Evolutionary conservation across 2,113 vertebrate species (phyloP).

Genomic region (Petroica traversi): DNA sequence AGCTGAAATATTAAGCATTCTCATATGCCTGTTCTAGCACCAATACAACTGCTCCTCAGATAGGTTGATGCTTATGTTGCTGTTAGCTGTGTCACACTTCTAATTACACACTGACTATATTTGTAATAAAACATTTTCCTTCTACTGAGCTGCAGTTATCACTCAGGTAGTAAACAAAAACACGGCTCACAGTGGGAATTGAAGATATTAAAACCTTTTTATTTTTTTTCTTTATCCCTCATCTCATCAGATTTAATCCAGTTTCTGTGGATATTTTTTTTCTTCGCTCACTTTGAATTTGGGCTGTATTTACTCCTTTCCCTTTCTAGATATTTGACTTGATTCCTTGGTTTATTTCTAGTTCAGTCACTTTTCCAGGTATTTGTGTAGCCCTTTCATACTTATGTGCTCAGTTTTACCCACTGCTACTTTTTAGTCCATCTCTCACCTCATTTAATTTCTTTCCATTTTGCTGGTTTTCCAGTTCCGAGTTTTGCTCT

Average conservation of each 20-base stretch:
- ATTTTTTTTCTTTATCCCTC: background rate
- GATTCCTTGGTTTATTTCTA: background rate
- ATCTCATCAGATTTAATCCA: background rate
- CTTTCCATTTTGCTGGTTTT: background rate
- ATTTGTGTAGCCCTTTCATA: background rate
- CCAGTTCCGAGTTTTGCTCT: background rate
- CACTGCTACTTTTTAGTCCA: background rate
- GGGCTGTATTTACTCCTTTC: background rate
- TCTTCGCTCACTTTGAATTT: background rate
- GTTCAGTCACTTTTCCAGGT: background rate
- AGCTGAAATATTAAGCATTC: background rate
- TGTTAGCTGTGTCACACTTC: background rate
- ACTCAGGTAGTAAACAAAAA: background rate
- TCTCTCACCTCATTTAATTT: background rate
- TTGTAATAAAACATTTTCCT: background rate
- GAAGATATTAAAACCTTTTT: background rate
- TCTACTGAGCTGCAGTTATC: background rate
- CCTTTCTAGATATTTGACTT: background rate
- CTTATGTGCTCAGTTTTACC: background rate
- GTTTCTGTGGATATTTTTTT: background rate
- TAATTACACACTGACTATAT: background rate
- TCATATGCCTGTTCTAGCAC: background rate
- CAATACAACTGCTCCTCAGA: background rate
- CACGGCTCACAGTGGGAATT: background rate
- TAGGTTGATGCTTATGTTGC: background rate